phyloP scores from a whole-genome alignment of 2,888 invertebrate species.

The Papilio demoleus region DNA sequence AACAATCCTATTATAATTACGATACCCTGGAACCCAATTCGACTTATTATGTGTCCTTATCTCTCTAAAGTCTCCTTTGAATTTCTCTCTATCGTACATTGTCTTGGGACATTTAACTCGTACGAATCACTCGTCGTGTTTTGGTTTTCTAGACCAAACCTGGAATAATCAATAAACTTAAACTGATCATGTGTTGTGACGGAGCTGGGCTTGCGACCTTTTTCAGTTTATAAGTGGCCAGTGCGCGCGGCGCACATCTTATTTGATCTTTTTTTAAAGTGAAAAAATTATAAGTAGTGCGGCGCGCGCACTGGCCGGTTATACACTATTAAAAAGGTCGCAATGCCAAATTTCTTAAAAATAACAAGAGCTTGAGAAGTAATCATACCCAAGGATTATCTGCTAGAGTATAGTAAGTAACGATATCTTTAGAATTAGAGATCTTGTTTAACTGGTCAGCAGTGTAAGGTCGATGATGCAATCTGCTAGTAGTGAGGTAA shows the following conservation, averaged over 20 bases:
- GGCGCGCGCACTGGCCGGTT: too few relatives aligned
- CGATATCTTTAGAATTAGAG: conserved; percentile 63
- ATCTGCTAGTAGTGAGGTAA: conserved; percentile 70
- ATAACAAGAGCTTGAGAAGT: conserved; percentile 28
- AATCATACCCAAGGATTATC: conserved; percentile 65
- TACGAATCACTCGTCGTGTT: conserved; percentile 58
- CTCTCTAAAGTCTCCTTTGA: conserved; percentile 68
- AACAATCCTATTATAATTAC: not conserved
- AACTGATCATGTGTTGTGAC: too few relatives aligned
- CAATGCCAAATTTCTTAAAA: not conserved
- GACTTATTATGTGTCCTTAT: conserved; percentile 68
- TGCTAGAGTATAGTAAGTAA: conserved; percentile 72
- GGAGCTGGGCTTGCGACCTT: too few relatives aligned
- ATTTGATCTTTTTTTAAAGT: too few relatives aligned
- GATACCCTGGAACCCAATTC: conserved; percentile 70
- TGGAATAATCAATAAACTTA: conserved; percentile 45
- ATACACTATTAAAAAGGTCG: too few relatives aligned
- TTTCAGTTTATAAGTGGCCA: too few relatives aligned
- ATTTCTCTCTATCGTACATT: conserved; percentile 69
- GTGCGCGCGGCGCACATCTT: too few relatives aligned
- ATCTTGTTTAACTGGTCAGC: conserved; percentile 61
- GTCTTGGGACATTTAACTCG: conserved; percentile 60
- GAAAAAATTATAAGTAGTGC: too few relatives aligned
- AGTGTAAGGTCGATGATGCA: conserved; percentile 71
- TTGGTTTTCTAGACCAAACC: conserved; percentile 65